Conservation (phyloP, 1,140 invertebrate species). For the Bombus breviceps region DNA sequence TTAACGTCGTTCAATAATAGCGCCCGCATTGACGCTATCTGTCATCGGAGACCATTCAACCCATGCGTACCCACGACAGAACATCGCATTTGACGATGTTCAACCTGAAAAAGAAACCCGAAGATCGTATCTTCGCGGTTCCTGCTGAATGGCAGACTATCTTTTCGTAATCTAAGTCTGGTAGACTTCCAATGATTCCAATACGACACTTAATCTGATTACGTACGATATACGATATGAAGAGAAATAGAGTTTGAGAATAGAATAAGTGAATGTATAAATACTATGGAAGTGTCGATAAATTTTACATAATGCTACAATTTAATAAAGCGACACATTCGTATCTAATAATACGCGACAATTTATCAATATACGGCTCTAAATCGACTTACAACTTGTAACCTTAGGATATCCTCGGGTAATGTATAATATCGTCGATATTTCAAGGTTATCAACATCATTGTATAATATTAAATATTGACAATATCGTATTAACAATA, state of each 20-base stretch:
- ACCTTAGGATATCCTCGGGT: no score
- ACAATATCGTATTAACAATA: no score
- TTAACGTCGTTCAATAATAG: conserved; percentile 49
- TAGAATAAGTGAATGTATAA: background rate
- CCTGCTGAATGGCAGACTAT: background rate
- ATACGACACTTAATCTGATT: background rate
- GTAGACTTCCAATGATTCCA: background rate
- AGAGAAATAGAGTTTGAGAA: background rate
- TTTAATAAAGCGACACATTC: background rate
- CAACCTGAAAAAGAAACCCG: conserved; percentile 11
- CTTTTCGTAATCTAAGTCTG: no score
- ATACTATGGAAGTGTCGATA: background rate
- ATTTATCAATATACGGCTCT: no score
- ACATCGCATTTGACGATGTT: conserved; percentile 39
- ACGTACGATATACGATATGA: background rate
- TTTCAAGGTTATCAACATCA: no score
- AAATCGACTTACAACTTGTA: no score
- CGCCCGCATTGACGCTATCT: conserved; percentile 71
- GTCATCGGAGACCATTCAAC: conserved; percentile 61
- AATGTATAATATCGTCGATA: no score
- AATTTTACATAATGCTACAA: background rate
- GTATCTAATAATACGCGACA: no score
- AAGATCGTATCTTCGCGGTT: conserved; percentile 58
- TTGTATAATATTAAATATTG: no score
- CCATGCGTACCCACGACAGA: conserved; percentile 21